Evolutionary conservation across 2,888 invertebrate genomes (phyloP).

Genomic region (Agapetus fuscipes): DNA sequence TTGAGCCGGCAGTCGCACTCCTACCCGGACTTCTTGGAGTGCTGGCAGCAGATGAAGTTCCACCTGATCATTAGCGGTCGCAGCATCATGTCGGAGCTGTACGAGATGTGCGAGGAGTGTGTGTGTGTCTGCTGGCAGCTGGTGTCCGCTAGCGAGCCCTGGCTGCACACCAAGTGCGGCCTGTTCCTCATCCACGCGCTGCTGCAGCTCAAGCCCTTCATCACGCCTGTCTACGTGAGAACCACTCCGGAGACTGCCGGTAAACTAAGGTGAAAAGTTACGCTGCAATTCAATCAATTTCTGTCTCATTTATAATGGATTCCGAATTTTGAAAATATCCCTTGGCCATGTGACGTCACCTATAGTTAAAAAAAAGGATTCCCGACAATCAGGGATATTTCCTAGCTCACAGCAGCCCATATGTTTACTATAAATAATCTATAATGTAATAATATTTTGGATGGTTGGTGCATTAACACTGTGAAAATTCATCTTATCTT

Average conservation of each 20-base stretch:
- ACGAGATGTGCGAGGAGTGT: conserved; percentile 14
- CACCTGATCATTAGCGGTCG: conserved; percentile 15
- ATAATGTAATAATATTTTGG: too few species aligned
- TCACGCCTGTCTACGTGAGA: background rate
- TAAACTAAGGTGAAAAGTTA: too few species aligned
- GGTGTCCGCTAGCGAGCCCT: conserved; percentile 10
- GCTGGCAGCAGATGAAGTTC: conserved; percentile 14
- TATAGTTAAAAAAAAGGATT: too few species aligned
- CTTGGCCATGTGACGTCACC: too few species aligned
- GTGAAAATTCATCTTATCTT: too few species aligned
- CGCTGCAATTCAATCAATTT: too few species aligned
- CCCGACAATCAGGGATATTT: too few species aligned
- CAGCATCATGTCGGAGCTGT: conserved; percentile 5
- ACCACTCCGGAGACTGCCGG: background rate
- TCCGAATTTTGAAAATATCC: too few species aligned
- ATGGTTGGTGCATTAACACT: too few species aligned
- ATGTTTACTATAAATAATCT: too few species aligned
- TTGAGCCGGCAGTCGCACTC: conserved; percentile 4
- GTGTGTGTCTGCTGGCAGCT: conserved; percentile 6
- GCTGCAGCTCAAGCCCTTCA: background rate
- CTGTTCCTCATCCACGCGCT: conserved; percentile 5
- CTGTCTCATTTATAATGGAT: too few species aligned
- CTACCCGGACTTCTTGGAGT: conserved; percentile 4
- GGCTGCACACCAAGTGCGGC: background rate
- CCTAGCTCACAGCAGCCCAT: too few species aligned